Percentiles rank a stretch among this genome's conserved stretches.
These are phyloP conservation scores for Thalassoma bifasciatum DNA, from an alignment of 2,113 vertebrate species.

Conservation along the genomic window DNA sequence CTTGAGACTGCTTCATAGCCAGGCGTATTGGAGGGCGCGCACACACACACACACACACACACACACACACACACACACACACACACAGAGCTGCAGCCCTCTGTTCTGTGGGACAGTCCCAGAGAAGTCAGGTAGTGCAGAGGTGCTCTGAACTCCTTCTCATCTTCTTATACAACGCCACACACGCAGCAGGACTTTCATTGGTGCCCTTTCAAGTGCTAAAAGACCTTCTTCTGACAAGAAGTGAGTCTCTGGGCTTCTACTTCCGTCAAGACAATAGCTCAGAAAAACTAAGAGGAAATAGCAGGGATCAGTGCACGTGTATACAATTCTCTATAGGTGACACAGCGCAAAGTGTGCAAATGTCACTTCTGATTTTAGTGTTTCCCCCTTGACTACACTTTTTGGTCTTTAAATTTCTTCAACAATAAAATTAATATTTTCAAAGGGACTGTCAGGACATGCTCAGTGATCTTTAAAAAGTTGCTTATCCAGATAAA, in stretches of 20 bases:
- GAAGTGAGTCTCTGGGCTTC: slow-evolving; percentile 17
- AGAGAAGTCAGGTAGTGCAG: slow-evolving; percentile 25
- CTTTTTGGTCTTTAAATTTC: not conserved
- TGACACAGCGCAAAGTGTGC: not conserved
- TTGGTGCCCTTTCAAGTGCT: slow-evolving; percentile 25
- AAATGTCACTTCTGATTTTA: not conserved
- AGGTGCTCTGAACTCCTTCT: slow-evolving; percentile 24
- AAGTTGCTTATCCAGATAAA: too few species aligned
- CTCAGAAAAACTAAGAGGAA: not conserved
- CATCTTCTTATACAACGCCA: not conserved
- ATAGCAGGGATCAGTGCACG: not conserved
- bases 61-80: not conserved
- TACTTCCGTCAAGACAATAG: not conserved
- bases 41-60: too few species aligned
- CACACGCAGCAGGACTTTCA: slow-evolving; percentile 3
- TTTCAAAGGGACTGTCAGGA: too few species aligned
- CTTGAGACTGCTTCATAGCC: not conserved
- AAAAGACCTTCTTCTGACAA: slow-evolving; percentile 51
- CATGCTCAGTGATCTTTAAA: too few species aligned
- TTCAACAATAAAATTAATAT: not conserved
- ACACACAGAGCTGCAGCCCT: not conserved
- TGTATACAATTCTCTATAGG: not conserved
- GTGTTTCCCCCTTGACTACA: not conserved
- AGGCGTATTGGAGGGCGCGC: not conserved
- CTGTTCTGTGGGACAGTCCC: slow-evolving; percentile 51